A percentile compares a stretch with the other conserved stretches of the same genome.
Conservation (phyloP, 2,797 vertebrate species). For the Syndactyla subalaris region DNA sequence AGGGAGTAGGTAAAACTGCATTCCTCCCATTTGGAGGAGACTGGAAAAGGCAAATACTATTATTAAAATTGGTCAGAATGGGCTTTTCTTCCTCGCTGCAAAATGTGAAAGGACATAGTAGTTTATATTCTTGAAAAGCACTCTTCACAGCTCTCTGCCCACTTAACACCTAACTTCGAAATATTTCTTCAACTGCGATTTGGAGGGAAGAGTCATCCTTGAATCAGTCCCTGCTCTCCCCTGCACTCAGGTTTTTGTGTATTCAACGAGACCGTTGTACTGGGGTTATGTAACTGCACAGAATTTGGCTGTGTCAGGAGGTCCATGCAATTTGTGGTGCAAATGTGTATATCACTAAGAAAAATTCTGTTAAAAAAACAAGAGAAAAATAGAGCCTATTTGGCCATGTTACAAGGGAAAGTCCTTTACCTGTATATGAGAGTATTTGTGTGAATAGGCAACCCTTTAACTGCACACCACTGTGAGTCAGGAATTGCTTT, state of each 20-base stretch:
- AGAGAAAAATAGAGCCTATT: neutral
- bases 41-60: neutral
- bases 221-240: neutral
- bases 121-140: neutral
- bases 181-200: neutral
- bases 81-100: neutral
- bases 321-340: neutral
- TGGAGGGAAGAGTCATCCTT: neutral
- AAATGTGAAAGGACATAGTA: neutral
- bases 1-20: neutral
- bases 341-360: neutral
- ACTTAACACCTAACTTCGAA: neutral
- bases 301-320: neutral
- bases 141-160: neutral
- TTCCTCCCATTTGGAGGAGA: neutral
- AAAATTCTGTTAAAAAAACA: neutral
- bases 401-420: rapidly evolving
- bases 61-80: neutral
- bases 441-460: neutral
- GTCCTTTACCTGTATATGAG: neutral
- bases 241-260: neutral
- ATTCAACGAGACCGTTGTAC: neutral
- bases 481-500: rapidly evolving
- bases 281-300: neutral
- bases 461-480: neutral